A percentile compares a stretch with the other conserved stretches of the same genome.
These are phyloP conservation scores for Bemisia tabaci DNA, from an alignment of 1,140 invertebrate species.

Conservation along the genomic window DNA sequence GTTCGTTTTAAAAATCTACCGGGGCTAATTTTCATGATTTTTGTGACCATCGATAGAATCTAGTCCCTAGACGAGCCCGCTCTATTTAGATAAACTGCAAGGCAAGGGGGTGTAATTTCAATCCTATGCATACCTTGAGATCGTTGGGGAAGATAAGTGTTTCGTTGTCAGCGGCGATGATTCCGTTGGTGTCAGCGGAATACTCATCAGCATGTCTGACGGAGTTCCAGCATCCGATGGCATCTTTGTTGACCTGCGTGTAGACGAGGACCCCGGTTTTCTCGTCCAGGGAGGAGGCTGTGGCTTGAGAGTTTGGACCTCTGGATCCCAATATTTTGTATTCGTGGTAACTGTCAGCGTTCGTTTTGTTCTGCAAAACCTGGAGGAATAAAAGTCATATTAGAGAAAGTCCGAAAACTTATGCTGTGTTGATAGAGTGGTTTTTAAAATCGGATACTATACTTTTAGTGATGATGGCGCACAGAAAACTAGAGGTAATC, in stretches of 20 bases:
- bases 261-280: conserved; percentile 59
- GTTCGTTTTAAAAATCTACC: too few species aligned
- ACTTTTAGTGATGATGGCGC: too few species aligned
- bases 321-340: conserved; percentile 52
- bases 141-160: conserved; percentile 61
- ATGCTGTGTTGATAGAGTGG: too few species aligned
- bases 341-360: conserved; percentile 43
- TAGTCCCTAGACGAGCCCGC: too few species aligned
- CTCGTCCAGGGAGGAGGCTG: conserved; percentile 53
- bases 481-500: too few species aligned
- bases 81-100: too few species aligned
- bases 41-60: too few species aligned
- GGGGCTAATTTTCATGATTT: too few species aligned
- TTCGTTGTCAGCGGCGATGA: conserved; percentile 57
- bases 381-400: not conserved
- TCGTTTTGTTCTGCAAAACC: conserved; percentile 50
- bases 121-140: too few species aligned
- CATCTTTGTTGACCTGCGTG: conserved; percentile 55
- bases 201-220: conserved; percentile 29
- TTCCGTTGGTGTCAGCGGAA: conserved; percentile 28
- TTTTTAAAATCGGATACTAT: too few species aligned
- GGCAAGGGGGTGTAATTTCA: too few species aligned
- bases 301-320: conserved; percentile 54
- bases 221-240: conserved; percentile 62
- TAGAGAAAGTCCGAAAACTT: too few species aligned